Conservation (phyloP, 2,113 vertebrate species). For the Galeopterus variegatus region DNA sequence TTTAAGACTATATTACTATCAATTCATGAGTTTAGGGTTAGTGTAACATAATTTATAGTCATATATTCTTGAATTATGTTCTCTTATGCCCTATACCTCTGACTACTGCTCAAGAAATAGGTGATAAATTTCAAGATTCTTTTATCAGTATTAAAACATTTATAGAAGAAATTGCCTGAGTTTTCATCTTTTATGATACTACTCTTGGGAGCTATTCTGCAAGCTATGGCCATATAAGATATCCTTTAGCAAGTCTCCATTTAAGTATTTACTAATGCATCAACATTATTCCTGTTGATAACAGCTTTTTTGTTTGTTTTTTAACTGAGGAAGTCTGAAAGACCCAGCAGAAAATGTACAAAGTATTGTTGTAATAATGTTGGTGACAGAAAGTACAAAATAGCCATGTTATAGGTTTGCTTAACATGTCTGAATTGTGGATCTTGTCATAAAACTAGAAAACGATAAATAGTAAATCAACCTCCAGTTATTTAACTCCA, state of each 20-base stretch:
- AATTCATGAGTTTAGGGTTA: constrained; percentile 20
- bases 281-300: neutral
- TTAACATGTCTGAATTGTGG: neutral
- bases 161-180: constrained; percentile 45
- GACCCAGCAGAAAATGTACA: neutral
- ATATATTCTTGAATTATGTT: constrained; percentile 21
- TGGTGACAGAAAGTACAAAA: neutral
- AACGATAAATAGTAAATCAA: neutral
- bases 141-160: constrained; percentile 59
- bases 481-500: neutral
- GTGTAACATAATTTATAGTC: neutral
- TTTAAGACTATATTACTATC: neutral
- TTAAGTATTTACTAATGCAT: constrained; percentile 30
- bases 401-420: neutral
- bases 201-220: constrained; percentile 50
- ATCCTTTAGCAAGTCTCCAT: constrained; percentile 62
- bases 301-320: constrained; percentile 27
- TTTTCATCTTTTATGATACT: constrained; percentile 49
- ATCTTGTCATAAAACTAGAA: constrained; percentile 11
- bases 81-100: neutral
- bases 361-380: neutral
- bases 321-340: constrained; percentile 50
- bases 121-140: constrained; percentile 10
- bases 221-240: neutral
- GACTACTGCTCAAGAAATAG: constrained; percentile 14